These are phyloP conservation scores for Panagrolaimus sp. DNA, from an alignment of 1,140 invertebrate species.

Conservation along the genomic window DNA sequence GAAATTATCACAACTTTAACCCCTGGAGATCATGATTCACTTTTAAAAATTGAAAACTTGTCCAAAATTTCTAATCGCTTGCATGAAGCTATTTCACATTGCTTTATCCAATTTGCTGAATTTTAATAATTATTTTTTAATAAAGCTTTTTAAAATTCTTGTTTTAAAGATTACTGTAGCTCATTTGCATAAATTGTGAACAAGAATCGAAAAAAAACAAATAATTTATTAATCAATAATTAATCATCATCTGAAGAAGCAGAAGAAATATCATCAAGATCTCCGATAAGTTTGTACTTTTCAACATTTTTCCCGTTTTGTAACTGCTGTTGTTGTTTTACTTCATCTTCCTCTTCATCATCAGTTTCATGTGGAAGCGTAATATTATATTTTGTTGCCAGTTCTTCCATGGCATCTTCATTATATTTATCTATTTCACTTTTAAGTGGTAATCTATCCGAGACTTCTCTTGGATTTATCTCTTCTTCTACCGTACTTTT, in stretches of 20 bases:
- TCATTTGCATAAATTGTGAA: too few species aligned
- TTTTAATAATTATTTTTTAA: too few species aligned
- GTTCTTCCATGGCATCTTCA: background rate
- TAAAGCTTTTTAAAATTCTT: too few species aligned
- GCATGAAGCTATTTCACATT: background rate
- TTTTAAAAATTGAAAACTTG: background rate
- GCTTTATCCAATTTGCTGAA: too few species aligned
- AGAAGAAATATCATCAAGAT: slow-evolving; percentile 10
- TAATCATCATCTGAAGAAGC: background rate
- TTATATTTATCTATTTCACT: background rate
- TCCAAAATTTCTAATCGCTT: background rate
- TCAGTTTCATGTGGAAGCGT: background rate
- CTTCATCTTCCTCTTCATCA: slow-evolving; percentile 4
- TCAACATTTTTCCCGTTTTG: background rate
- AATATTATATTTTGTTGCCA: background rate
- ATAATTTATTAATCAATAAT: too few species aligned
- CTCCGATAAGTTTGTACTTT: background rate
- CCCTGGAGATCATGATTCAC: slow-evolving; percentile 6
- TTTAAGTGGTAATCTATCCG: background rate
- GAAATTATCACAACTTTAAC: background rate
- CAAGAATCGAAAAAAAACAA: too few species aligned
- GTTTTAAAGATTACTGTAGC: too few species aligned
- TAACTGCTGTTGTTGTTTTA: background rate
- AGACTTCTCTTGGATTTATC: background rate
- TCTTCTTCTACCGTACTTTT: too few species aligned